phyloP scores from a whole-genome alignment of 1,140 invertebrate species.

The Tetragnatha versicolor region DNA sequence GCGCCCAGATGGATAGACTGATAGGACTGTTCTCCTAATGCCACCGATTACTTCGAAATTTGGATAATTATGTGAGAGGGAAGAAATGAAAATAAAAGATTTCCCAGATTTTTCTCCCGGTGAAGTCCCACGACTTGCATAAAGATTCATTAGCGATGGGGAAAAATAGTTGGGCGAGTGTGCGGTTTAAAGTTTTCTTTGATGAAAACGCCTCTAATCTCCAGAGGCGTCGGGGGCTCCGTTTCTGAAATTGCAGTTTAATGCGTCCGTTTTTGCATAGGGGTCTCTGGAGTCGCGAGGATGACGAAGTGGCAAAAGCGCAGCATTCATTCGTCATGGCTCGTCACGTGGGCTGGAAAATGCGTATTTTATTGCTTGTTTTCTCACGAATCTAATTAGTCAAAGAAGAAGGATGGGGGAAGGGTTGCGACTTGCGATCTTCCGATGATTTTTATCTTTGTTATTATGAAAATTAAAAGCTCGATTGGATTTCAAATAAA shows the following conservation, averaged over 20 bases:
- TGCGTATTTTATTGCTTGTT: too few relatives aligned
- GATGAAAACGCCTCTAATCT: background rate
- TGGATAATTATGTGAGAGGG: constrained; percentile 31
- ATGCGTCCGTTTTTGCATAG: constrained; percentile 14
- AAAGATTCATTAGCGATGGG: constrained; percentile 43
- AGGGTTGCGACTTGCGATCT: too few relatives aligned
- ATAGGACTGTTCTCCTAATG: constrained; percentile 9
- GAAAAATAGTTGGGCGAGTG: constrained; percentile 20
- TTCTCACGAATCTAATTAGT: too few relatives aligned
- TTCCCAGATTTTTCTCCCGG: constrained; percentile 44
- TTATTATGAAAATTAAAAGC: too few relatives aligned
- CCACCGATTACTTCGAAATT: constrained; percentile 35
- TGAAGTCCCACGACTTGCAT: constrained; percentile 28
- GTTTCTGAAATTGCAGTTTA: constrained; percentile 34
- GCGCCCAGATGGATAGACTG: background rate
- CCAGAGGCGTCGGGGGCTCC: background rate
- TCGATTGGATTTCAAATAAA: too few relatives aligned
- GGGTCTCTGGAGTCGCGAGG: background rate
- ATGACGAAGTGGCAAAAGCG: background rate
- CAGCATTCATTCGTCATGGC: too few relatives aligned
- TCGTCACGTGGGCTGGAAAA: too few relatives aligned
- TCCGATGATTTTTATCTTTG: too few relatives aligned
- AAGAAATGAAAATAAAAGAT: constrained; percentile 10
- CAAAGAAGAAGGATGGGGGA: too few relatives aligned
- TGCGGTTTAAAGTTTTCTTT: constrained; percentile 43